These are phyloP conservation scores for Mystacides longicornis DNA, from an alignment of 2,888 invertebrate species.

Conservation along the genomic window DNA sequence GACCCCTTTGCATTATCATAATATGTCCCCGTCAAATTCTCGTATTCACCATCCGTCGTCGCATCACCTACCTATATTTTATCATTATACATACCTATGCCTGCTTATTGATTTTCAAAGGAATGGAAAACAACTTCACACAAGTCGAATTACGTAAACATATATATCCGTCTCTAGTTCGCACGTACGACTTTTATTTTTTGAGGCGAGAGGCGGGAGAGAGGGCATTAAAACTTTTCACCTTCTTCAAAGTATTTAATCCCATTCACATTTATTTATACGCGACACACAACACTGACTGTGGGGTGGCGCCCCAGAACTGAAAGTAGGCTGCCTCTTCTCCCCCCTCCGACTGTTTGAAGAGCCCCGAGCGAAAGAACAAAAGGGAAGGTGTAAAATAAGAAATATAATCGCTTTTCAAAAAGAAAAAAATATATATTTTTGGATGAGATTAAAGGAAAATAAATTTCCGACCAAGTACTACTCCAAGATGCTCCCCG, in stretches of 20 bases:
- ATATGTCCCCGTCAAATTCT: no score
- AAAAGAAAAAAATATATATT: constrained; percentile 24
- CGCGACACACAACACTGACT: no score
- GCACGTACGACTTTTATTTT: constrained; percentile 25
- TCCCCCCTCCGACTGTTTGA: constrained; percentile 23
- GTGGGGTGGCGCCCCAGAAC: constrained; percentile 5
- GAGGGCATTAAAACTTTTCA: constrained; percentile 25
- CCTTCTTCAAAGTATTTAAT: constrained; percentile 25
- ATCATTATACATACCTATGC: not conserved
- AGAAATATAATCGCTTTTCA: constrained; percentile 15
- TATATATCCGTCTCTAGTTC: not conserved
- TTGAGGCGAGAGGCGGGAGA: constrained; percentile 1
- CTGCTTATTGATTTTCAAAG: not conserved
- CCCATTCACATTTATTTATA: constrained; percentile 17
- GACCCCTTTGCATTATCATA: no score
- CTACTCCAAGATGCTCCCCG: no score
- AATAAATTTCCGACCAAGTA: constrained; percentile 24
- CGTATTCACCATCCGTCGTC: no score
- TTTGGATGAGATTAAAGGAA: constrained; percentile 16
- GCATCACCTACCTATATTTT: not conserved
- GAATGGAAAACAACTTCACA: not conserved
- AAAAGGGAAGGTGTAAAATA: no score
- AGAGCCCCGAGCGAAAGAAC: constrained; percentile 17
- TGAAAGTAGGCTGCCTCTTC: constrained; percentile 17
- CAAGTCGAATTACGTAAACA: not conserved